phyloP scores from a whole-genome alignment of 2,888 invertebrate genomes.

The Strigamia maritima region DNA sequence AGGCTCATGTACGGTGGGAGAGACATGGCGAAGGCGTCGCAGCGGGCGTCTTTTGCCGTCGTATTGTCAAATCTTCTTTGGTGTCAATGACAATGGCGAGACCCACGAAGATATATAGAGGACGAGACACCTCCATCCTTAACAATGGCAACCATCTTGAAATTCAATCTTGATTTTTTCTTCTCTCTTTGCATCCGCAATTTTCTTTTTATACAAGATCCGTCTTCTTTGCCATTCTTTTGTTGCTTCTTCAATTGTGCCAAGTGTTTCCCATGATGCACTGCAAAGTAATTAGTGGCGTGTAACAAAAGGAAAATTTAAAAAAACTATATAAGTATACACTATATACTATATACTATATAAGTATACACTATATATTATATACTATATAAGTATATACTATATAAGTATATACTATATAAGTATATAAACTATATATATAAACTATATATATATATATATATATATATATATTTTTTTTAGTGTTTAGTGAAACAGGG shows the following conservation, averaged over 20 bases:
- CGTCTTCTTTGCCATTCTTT: slow-evolving; percentile 13
- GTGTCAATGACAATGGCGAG: slow-evolving; percentile 20
- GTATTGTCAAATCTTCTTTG: slow-evolving; percentile 24
- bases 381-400: too few species aligned
- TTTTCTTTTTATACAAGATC: slow-evolving; percentile 23
- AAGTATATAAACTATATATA: too few species aligned
- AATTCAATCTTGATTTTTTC: slow-evolving; percentile 23
- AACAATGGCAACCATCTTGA: slow-evolving; percentile 18
- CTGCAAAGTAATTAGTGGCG: slow-evolving; percentile 20
- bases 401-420: too few species aligned
- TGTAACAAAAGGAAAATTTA: neutral
- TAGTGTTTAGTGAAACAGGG: neutral
- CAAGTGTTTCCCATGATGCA: slow-evolving; percentile 22
- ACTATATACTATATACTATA: too few species aligned
- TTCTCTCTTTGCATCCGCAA: slow-evolving; percentile 3
- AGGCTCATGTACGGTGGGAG: neutral
- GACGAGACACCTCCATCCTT: slow-evolving; percentile 1
- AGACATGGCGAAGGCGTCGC: slow-evolving; percentile 22
- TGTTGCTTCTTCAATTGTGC: slow-evolving; percentile 25
- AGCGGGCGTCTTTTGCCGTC: slow-evolving; percentile 16
- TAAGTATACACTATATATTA: too few species aligned
- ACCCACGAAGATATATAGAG: slow-evolving; percentile 11
- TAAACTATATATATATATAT: too few species aligned
- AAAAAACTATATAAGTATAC: too few species aligned
- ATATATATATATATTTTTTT: too few species aligned